These are phyloP conservation scores for Amblyopsis rosae DNA, from an alignment of 2,113 vertebrate species.

Conservation along the genomic window DNA sequence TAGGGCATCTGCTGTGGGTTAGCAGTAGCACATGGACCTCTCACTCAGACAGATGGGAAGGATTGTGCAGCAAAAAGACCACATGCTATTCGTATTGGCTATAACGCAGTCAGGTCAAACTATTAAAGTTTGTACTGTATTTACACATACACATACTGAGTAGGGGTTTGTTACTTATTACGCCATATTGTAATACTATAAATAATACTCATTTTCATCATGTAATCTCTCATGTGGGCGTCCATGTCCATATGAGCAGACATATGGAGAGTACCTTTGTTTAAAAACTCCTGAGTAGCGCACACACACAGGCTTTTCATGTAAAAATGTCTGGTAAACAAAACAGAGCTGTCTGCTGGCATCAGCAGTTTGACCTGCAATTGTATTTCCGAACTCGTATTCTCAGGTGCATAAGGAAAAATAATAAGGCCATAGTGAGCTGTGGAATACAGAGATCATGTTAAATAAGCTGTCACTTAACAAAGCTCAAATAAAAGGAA, in stretches of 20 bases:
- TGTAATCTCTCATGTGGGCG: conserved; percentile 25
- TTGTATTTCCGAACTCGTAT: conserved; percentile 71
- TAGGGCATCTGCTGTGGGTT: conserved; percentile 52
- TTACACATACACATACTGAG: no score
- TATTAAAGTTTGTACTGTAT: no score
- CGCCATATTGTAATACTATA: no score
- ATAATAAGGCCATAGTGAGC: neutral
- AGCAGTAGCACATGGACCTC: conserved; percentile 51
- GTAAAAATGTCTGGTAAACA: conserved; percentile 77
- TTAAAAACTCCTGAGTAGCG: conserved; percentile 50
- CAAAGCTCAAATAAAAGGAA: neutral
- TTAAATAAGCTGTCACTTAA: no score
- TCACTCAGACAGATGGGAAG: conserved; percentile 8
- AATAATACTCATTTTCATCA: neutral
- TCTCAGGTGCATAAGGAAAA: conserved; percentile 37
- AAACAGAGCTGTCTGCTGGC: conserved; percentile 77
- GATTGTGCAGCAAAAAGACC: conserved; percentile 19
- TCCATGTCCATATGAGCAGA: conserved; percentile 41
- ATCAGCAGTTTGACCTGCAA: conserved; percentile 78
- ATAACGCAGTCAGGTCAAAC: conserved; percentile 11
- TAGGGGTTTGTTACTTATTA: neutral
- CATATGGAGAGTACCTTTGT: conserved; percentile 61
- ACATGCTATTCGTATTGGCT: conserved; percentile 45
- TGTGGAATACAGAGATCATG: neutral
- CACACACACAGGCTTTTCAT: conserved; percentile 51